Conservation (phyloP, 2,888 invertebrate genomes). For the Drosophila picticornis region DNA sequence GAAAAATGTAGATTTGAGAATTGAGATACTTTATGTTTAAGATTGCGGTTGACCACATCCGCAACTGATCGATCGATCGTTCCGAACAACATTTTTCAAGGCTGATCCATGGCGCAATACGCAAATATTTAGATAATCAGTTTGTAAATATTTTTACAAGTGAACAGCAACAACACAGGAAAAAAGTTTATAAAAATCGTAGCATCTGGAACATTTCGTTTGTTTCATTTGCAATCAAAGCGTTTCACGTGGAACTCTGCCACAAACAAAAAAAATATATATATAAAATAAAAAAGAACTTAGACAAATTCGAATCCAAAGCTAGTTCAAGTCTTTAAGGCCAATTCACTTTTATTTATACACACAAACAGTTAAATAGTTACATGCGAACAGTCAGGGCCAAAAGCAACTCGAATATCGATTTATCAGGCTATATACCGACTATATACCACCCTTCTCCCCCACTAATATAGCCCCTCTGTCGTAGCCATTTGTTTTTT, state of each 20-base stretch:
- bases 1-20: not conserved
- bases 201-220: conserved; percentile 79
- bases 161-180: conserved; percentile 19
- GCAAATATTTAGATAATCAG: conserved; percentile 75
- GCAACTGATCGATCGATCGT: conserved; percentile 11
- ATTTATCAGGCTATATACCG: conserved; percentile 53
- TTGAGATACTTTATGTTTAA: conserved; percentile 1
- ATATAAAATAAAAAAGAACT: conserved; percentile 15
- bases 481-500: conserved; percentile 46
- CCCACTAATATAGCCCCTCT: conserved; percentile 12
- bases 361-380: conserved; percentile 38
- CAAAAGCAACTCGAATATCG: conserved; percentile 75
- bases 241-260: conserved; percentile 34
- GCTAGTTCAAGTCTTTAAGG: conserved; percentile 58
- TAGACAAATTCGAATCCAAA: conserved; percentile 44
- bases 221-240: conserved; percentile 80
- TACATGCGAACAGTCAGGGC: conserved; percentile 60
- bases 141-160: conserved; percentile 80
- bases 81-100: conserved; percentile 43
- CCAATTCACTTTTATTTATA: conserved; percentile 17
- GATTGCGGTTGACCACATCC: conserved; percentile 3
- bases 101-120: conserved; percentile 23
- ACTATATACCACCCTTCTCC: not conserved
- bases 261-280: not conserved
- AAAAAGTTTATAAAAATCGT: conserved; percentile 75